Base-by-base conservation (phyloP, 1,140 invertebrate species). In the Riptortus pedestris region DNA sequence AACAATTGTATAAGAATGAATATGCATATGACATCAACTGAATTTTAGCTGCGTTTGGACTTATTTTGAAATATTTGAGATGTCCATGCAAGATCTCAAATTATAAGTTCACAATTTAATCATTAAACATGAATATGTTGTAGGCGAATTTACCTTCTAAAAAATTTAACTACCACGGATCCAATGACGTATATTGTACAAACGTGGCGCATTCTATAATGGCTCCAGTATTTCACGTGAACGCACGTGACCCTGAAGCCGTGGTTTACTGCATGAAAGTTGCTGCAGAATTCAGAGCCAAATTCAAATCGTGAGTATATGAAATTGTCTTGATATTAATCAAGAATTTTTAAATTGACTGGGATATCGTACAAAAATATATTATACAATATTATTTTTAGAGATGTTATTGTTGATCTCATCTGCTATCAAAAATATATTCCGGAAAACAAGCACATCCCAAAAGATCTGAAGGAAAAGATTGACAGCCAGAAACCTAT, bases 371-470 rank as follows among this genome's bases (percentile, higher is more conserved):
- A n/a, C n/a, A n/a, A n/a, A n/a, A n/a, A n/a, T n/a, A n/a, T n/a
- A n/a, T n/a, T n/a, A n/a, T n/a, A n/a, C n/a, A 16, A 48, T 48
- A 4, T 48, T 11, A 11, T 7, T 55, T 55, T 1, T 24, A 93
- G 90, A 73, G 93, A 96, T 75, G 85, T 91, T 22, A 86, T 96
- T 9, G 80, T 97, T 62, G 93, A 97, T 75, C 77, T 96, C 66
- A 85, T 96, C 69, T 98, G 95, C 76, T 98, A 85, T 72, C 82
- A 87, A 62, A 79, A 85, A 68, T 94, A 89, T 85, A 93, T 96
- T 2, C 96, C 99, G 73, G 98, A 98, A 74, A 96, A 99, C 75
- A 24, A 55, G 14, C 94, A 98, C 73, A 93, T 98, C 74, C 95
- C 96, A 0, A 88, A 87, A 0, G 24, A 81, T 96, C 71, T 55